Conservation (phyloP, 1,140 invertebrate genomes). For the Tenebrio molitor region DNA sequence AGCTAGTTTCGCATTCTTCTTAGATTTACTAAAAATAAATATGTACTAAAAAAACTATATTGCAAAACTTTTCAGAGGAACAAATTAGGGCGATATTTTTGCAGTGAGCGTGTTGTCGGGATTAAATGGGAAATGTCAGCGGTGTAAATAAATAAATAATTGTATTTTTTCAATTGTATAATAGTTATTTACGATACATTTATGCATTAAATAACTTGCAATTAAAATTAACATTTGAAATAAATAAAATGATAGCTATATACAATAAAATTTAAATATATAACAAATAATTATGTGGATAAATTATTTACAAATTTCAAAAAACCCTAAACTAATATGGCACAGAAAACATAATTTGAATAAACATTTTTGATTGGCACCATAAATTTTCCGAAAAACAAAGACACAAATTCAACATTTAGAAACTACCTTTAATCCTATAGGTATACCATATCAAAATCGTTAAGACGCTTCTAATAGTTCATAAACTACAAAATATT, state of each 20-base stretch:
- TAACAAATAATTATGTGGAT: conserved; percentile 51
- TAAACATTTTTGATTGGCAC: conserved; percentile 42
- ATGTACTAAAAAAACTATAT: no score
- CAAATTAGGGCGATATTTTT: no score
- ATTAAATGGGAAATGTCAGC: no score
- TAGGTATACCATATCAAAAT: conserved; percentile 31
- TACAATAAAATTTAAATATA: conserved; percentile 55
- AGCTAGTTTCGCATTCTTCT: no score
- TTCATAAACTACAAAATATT: conserved; percentile 47
- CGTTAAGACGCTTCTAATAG: conserved; percentile 20
- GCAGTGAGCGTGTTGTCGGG: no score
- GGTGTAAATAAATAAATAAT: neutral
- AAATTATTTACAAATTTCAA: conserved; percentile 38
- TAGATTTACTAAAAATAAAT: no score
- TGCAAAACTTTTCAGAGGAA: no score
- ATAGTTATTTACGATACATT: conserved; percentile 39
- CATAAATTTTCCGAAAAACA: conserved; percentile 15
- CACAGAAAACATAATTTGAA: conserved; percentile 45
- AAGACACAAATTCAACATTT: conserved; percentile 36
- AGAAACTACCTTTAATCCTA: neutral
- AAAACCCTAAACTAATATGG: conserved; percentile 45
- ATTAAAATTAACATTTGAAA: conserved; percentile 51
- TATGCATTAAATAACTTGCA: conserved; percentile 43
- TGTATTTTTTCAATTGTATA: neutral
- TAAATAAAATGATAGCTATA: conserved; percentile 51